Base-by-base conservation (phyloP, 2,888 invertebrate species). In the Aporophyla lueneburgensis region DNA sequence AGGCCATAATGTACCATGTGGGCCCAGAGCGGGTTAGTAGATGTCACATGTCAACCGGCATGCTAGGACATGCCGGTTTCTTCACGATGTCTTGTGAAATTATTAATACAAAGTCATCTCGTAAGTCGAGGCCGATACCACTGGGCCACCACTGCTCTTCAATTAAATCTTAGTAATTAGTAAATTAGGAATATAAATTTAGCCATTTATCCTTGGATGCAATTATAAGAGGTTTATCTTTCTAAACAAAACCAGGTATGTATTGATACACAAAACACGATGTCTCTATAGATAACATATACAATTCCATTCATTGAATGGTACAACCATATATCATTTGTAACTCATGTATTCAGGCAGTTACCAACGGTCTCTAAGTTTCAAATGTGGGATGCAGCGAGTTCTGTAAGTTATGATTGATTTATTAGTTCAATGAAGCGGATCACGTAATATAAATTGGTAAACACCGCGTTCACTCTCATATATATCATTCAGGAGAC, bases 381-480 rank as follows among this genome's bases (percentile, higher is more conserved):
- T 83, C 79, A 86, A 81, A 87, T 87, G 84, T 86, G 75, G 78
- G 77, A 85, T 89, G 91, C 88, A 90, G 87, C 87, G 76, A 87
- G 87, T 87, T 86, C 78, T 86, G 75, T 83, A 89, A 90, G 87
- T 91, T 89, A 90, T 90, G 90, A 91, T 91, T 89, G 91, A 91
- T 91, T 88, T 89, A 89, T 91, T 87, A 81, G 85, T 82, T 78
- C 84, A 85, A 84, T 85, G 85, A 85, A 86, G 86, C 83, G 76
- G 81, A 80, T 74, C 78, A 69, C 72, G 74, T 74, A 63, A 73
- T 71, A 40, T 84, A 83, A 86, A 84, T 77, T 73, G 66, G 56
- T 80, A 80, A 77, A 74, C 67, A 73, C 54, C 9, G 12, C 67
- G 73, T 74, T 79, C 40, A 56, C 49, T 71, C 78, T 58, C 74